A percentile compares a stretch with the other conserved stretches of the same genome.
Evolutionary conservation across 2,888 invertebrate genomes (phyloP).

Genomic region (Autographa pulchrina): DNA sequence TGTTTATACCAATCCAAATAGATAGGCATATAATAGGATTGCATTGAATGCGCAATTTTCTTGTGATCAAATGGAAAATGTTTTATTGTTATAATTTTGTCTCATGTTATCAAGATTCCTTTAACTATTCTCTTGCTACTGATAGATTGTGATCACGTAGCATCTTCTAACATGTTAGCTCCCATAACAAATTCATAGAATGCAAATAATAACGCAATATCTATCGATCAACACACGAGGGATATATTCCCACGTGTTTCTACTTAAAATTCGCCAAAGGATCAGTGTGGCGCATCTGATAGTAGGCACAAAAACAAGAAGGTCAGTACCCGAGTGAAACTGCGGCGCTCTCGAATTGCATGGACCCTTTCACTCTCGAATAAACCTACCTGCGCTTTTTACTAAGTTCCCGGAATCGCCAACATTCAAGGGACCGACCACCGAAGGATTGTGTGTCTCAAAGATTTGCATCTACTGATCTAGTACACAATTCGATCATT

Average conservation of each 20-base stretch:
- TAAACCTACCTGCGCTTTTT: slow-evolving; percentile 89
- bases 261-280: slow-evolving; percentile 79
- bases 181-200: slow-evolving; percentile 64
- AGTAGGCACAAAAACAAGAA: slow-evolving; percentile 79
- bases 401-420: slow-evolving; percentile 81
- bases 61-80: background rate
- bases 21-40: too few species aligned
- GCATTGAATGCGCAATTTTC: too few species aligned
- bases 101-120: background rate
- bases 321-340: slow-evolving; percentile 84
- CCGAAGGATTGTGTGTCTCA: slow-evolving; percentile 66
- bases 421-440: slow-evolving; percentile 67
- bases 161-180: slow-evolving; percentile 30
- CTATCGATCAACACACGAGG: slow-evolving; percentile 70
- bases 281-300: slow-evolving; percentile 79
- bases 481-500: background rate
- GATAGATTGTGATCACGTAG: slow-evolving; percentile 45
- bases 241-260: slow-evolving; percentile 86
- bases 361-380: slow-evolving; percentile 89
- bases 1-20: too few species aligned
- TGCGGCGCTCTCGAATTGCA: slow-evolving; percentile 86
- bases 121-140: slow-evolving; percentile 16
- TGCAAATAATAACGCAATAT: slow-evolving; percentile 81
- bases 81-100: background rate
- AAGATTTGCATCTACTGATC: slow-evolving; percentile 63